Evolutionary conservation across 2,113 vertebrate genomes (phyloP), one percentile per base, ranked within the genome.

Genomic region (Polypterus bichir): DNA sequence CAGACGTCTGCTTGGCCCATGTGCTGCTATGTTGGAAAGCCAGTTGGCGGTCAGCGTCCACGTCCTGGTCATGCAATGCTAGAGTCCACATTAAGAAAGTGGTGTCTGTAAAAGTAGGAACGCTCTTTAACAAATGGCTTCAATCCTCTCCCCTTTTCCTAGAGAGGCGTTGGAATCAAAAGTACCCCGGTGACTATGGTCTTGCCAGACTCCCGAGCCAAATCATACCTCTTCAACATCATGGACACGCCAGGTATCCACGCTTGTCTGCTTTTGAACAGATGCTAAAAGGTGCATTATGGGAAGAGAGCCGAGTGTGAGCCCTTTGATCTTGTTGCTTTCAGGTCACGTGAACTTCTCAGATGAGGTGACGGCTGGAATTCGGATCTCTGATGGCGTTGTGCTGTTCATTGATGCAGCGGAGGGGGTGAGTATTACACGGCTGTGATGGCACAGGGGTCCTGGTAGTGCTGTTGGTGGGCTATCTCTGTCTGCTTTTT

Each of bases 111-210:
- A 27, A 27, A 2, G 2, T 27, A 27, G 27, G 27, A 27, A 27
- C 27, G 27, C 27, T n/a, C 3, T n/a, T n/a, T 4, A 55, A 55
- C 10, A n/a, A 55, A n/a, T 10, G 10, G 6, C 47, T 60, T 27
- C 11, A 44, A 5, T 46, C 6, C 9, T 45, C 27, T 27, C 27
- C 27, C 27, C 77, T 52, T 51, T 57, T 79, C 80, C 4, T 70
- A 98, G 96, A 91, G 96, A 71, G 96, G 96, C 3, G 95, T 99
- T 7, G 95, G 96, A 62, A 99, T 99, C 79, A 99, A 99, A 79
- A 98, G 96, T 71, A 94, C 93, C 1, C 96, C 96, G 0, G 93
- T 99, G 73, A 99, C 96, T 0, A 88, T 98, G 80, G 96, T 98
- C 44, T 82, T 99, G 63, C 96, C 96, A 0, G 96, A 98, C 73